Evolutionary conservation across 2,888 invertebrate species (phyloP), one percentile per base, ranked within the genome.

Genomic region (Thysanoteuthis rhombus): DNA sequence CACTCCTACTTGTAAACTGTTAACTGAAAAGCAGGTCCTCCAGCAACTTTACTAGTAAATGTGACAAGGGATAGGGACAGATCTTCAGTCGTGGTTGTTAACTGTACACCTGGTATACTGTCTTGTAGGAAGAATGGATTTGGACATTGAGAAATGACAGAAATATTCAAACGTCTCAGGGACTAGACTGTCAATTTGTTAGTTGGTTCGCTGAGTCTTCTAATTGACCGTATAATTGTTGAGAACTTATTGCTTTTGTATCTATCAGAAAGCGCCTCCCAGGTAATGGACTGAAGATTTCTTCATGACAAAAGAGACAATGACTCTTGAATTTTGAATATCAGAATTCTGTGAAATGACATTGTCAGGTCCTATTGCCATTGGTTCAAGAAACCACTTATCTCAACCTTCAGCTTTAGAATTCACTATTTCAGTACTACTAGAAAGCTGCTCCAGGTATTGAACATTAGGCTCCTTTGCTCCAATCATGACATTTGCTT

Each of bases 311-410:
- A 75, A 75, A 75, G 75, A 36, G 75, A 75, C 75, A 75, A 75
- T n/a, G 75, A 75, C 75, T 75, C 32, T 75, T 75, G 75, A 75
- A 75, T 75, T 75, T 75, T 75, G n/a, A n/a, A 75, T 75, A 75
- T 75, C 75, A 75, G 75, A 75, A n/a, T 75, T 75, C 75, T 75
- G 75, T 75, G 75, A 75, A n/a, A 75, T n/a, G n/a, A 75, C 75
- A 75, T 75, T 75, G 75, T 75, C n/a, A 75, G 75, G 75, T n/a
- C 36, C 19, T 12, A 75, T 75, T 36, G 75, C n/a, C 75, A 75
- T 36, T 75, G 75, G 75, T 75, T 75, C n/a, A 75, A 36, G 75
- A n/a, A n/a, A 75, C 75, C n/a, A 75, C 75, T 75, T 75, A 75
- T 75, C n/a, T 16, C 75, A 75, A 75, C 16, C 75, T n/a, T 36